phyloP scores from a whole-genome alignment of 2,113 vertebrate species.

The Smithornis capensis region DNA sequence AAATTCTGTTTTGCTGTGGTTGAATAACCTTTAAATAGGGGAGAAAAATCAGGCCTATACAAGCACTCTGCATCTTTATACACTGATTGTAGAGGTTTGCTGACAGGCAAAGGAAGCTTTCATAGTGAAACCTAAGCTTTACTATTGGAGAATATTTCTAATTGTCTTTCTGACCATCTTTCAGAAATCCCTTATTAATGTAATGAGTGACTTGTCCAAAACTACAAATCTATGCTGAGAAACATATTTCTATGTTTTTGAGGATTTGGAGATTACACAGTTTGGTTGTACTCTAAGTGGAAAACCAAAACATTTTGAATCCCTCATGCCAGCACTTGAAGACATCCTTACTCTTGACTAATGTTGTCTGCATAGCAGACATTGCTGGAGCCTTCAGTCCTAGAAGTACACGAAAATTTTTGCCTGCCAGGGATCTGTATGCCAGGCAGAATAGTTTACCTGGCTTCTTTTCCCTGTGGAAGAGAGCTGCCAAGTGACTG shows the following conservation, averaged over 20 bases:
- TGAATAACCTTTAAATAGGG: neutral
- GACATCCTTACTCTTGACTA: neutral
- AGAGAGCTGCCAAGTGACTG: neutral
- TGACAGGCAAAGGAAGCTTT: neutral
- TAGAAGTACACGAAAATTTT: neutral
- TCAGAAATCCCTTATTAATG: neutral
- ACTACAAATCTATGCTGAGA: neutral
- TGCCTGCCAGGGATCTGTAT: neutral
- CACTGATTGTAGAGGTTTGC: neutral
- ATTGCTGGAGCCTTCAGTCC: neutral
- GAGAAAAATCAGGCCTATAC: neutral
- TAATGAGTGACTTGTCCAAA: neutral
- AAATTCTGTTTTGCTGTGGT: neutral
- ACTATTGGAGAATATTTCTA: neutral
- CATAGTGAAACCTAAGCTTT: neutral
- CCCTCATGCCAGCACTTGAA: neutral
- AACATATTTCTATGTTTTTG: neutral
- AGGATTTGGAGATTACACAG: neutral
- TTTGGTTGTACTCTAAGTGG: neutral
- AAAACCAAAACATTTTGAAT: neutral
- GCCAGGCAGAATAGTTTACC: neutral
- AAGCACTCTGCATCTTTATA: neutral
- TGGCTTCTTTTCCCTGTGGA: neutral
- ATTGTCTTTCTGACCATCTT: neutral
- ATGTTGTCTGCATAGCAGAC: neutral